Evolutionary conservation across 2,888 invertebrate species (phyloP).

Genomic region (Ashinkailepas kermadecensis): DNA sequence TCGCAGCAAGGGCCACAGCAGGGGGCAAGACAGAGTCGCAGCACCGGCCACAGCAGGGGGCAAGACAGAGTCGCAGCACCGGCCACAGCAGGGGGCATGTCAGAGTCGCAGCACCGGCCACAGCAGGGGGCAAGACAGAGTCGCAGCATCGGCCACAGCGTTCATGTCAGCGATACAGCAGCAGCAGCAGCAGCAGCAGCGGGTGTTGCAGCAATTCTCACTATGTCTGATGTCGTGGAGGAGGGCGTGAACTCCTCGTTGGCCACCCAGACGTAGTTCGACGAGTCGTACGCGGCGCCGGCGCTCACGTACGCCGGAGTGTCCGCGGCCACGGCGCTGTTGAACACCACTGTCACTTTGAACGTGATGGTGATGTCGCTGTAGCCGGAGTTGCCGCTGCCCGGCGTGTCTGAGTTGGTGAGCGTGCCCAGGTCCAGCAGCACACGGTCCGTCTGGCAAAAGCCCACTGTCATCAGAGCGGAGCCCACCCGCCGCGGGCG

Average conservation of each 20-base stretch:
- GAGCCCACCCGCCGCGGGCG: no score
- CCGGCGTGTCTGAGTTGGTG: background rate
- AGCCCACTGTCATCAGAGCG: no score
- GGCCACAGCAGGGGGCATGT: no score
- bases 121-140: no score
- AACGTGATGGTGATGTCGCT: slow-evolving; percentile 30
- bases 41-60: no score
- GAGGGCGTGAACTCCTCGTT: slow-evolving; percentile 15
- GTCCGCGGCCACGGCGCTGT: slow-evolving; percentile 24
- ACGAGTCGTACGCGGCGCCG: slow-evolving; percentile 29
- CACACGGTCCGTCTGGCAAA: slow-evolving; percentile 28
- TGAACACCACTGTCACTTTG: slow-evolving; percentile 27
- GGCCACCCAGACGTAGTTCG: slow-evolving; percentile 30
- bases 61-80: no score
- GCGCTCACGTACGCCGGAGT: slow-evolving; percentile 27
- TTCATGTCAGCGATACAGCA: no score
- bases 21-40: no score
- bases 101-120: no score
- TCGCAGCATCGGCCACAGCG: no score
- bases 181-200: no score
- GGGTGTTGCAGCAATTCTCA: background rate
- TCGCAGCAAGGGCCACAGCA: no score
- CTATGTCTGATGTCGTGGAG: background rate
- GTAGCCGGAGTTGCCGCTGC: background rate
- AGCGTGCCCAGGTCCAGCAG: slow-evolving; percentile 29